A percentile compares a stretch with the other conserved stretches of the same genome.
Conservation (phyloP, 1,140 invertebrate genomes). For the Druon quercuslanigerum region DNA sequence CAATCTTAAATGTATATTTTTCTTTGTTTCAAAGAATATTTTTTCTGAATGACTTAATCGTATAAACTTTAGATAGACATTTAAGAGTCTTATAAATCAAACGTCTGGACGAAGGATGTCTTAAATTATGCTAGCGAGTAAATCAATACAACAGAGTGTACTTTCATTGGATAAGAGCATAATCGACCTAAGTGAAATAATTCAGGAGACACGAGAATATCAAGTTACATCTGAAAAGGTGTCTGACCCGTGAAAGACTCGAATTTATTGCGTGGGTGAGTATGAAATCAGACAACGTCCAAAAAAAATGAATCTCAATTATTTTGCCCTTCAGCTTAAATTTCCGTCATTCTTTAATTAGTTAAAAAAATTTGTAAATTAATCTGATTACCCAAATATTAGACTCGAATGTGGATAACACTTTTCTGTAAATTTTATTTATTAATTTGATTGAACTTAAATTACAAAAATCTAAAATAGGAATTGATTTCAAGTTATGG, state of each 20-base stretch:
- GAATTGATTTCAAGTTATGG: too few species aligned
- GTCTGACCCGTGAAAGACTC: conserved; percentile 3
- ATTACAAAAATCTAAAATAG: too few species aligned
- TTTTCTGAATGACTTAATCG: too few species aligned
- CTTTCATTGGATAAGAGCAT: not conserved
- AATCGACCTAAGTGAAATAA: not conserved
- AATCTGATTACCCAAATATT: not conserved
- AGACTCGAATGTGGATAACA: not conserved
- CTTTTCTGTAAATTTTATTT: not conserved
- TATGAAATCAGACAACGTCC: not conserved
- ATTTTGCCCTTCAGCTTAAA: not conserved
- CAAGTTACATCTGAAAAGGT: not conserved
- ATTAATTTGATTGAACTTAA: too few species aligned
- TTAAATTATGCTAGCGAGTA: not conserved
- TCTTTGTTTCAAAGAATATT: too few species aligned
- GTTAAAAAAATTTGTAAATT: not conserved
- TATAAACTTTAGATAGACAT: too few species aligned
- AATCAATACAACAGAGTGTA: not conserved
- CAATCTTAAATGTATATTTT: too few species aligned
- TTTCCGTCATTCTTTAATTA: not conserved
- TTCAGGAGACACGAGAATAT: not conserved
- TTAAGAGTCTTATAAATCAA: too few species aligned
- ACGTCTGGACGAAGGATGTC: too few species aligned
- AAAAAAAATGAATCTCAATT: conserved; percentile 2
- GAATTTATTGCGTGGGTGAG: not conserved